A percentile compares a stretch with the other conserved stretches of the same genome.
phyloP scores from a whole-genome alignment of 1,140 invertebrate genomes.

The Caenorhabditis tropicalis region DNA sequence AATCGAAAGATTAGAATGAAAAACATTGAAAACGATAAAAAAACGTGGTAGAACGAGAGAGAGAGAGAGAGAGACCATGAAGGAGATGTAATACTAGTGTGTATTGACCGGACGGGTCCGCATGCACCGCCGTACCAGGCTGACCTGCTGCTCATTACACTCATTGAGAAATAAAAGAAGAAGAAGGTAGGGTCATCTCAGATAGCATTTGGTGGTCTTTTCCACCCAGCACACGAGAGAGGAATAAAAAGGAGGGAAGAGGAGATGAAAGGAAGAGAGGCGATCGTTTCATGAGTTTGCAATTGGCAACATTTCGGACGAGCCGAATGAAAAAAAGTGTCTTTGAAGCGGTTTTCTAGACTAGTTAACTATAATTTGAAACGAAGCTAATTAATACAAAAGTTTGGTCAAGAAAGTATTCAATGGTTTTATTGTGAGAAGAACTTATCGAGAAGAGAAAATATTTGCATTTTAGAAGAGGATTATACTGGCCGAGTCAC shows the following conservation, averaged over 20 bases:
- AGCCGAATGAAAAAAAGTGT: not conserved
- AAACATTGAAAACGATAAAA: not conserved
- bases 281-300: not conserved
- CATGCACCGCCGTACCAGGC: not conserved
- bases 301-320: not conserved
- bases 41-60: not conserved
- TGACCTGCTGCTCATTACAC: conserved; percentile 18
- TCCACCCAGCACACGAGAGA: not conserved
- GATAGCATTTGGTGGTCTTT: not conserved
- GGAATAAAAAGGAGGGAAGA: not conserved
- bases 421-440: too few species aligned
- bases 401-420: too few species aligned
- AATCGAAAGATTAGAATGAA: not conserved
- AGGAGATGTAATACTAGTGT: not conserved
- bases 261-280: not conserved
- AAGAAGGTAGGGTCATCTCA: not conserved
- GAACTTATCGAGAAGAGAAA: too few species aligned
- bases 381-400: too few species aligned
- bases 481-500: too few species aligned
- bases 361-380: too few species aligned
- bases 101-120: not conserved
- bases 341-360: too few species aligned
- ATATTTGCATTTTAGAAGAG: too few species aligned
- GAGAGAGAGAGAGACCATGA: not conserved
- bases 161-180: not conserved